Conservation (phyloP, 2,888 invertebrate genomes). For the Sinelater perroti region DNA sequence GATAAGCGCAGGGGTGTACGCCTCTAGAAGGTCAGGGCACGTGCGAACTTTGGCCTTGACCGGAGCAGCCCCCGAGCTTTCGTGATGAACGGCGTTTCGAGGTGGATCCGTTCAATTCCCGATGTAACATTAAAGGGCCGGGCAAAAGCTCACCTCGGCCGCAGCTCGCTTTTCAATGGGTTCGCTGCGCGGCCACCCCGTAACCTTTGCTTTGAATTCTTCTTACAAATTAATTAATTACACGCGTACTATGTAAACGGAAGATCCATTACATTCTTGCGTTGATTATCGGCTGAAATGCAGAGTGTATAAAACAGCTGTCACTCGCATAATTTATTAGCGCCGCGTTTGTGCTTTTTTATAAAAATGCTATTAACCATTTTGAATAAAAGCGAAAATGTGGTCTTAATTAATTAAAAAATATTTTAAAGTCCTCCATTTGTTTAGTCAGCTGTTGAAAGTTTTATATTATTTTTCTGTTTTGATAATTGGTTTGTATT, state of each 20-base stretch:
- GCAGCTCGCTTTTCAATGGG: slow-evolving; percentile 5
- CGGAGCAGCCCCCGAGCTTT: slow-evolving; percentile 22
- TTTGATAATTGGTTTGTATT: no score
- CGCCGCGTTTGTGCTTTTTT: no score
- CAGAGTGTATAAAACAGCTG: no score
- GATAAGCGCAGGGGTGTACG: slow-evolving; percentile 25
- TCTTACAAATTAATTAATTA: slow-evolving; percentile 15
- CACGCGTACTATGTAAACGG: neutral
- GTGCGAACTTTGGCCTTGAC: slow-evolving; percentile 40
- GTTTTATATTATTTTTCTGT: no score
- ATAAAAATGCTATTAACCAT: no score
- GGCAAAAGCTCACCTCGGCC: slow-evolving; percentile 4
- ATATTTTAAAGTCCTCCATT: no score
- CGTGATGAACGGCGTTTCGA: slow-evolving; percentile 15
- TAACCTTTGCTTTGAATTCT: slow-evolving; percentile 32
- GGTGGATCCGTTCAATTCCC: slow-evolving; percentile 17
- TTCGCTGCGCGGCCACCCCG: slow-evolving; percentile 31
- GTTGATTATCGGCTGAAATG: no score
- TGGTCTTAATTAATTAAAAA: no score
- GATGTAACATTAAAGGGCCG: neutral
- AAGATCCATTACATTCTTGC: neutral
- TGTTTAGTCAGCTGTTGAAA: no score
- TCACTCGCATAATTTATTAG: no score
- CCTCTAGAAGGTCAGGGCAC: slow-evolving; percentile 31
- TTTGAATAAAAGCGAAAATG: no score